These are phyloP conservation scores for Aleiodes testaceus DNA, from an alignment of 2,888 invertebrate species.

Conservation along the genomic window DNA sequence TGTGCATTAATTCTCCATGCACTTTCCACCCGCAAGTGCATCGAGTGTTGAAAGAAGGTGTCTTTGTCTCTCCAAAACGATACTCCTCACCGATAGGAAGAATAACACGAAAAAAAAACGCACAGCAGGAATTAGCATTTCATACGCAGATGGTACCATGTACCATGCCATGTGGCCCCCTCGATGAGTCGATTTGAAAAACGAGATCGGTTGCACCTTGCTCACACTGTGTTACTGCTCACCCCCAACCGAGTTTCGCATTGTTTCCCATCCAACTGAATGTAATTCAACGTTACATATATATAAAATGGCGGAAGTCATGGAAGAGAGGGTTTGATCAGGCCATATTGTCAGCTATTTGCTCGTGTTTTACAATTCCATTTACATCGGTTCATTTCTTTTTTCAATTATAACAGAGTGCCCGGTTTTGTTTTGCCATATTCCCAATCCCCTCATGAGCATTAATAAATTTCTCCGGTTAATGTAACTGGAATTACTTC, in stretches of 20 bases:
- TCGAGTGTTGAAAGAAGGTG: neutral
- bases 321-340: conserved; percentile 33
- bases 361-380: conserved; percentile 33
- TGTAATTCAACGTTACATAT: conserved; percentile 36
- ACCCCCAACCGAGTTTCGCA: conserved; percentile 43
- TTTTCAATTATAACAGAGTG: neutral
- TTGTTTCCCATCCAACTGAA: conserved; percentile 48
- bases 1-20: neutral
- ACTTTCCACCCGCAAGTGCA: conserved; percentile 1
- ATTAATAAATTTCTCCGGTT: neutral
- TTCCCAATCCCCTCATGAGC: neutral
- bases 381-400: conserved; percentile 3
- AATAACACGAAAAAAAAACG: conserved; percentile 46
- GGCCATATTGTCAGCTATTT: conserved; percentile 16
- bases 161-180: conserved; percentile 46
- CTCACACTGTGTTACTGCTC: conserved; percentile 42
- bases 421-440: conserved; percentile 8
- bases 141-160: conserved; percentile 55
- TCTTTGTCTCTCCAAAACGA: conserved; percentile 46
- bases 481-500: neutral
- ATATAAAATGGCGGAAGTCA: conserved; percentile 31
- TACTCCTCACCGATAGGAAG: conserved; percentile 46
- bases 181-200: conserved; percentile 50
- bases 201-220: conserved; percentile 54
- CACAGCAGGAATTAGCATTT: conserved; percentile 56